phyloP scores from a whole-genome alignment of 2,797 vertebrate genomes.

The Hemitrygon akajei region DNA sequence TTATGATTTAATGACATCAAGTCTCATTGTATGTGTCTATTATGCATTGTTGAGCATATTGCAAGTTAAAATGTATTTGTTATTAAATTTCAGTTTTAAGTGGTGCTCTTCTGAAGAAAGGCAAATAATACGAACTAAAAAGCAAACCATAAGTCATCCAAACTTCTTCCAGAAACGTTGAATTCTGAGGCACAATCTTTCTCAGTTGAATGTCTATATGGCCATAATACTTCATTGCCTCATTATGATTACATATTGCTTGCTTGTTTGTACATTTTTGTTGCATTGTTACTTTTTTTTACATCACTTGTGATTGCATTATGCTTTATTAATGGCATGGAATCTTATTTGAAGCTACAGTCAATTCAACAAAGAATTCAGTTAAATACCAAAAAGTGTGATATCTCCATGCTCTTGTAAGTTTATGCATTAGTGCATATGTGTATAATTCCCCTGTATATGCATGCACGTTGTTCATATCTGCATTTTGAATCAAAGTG shows the following conservation, averaged over 20 bases:
- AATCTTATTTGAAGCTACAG: not conserved
- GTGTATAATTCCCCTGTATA: not conserved
- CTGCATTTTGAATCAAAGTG: not conserved
- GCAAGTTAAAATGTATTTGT: not conserved
- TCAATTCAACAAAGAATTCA: not conserved
- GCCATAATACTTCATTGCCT: not conserved
- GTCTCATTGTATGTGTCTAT: not conserved
- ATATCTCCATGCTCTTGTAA: not conserved
- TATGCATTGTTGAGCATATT: not conserved
- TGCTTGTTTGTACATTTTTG: conserved; percentile 29
- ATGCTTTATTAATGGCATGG: not conserved
- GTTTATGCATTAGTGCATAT: not conserved
- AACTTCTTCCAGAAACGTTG: not conserved
- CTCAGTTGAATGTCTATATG: not conserved
- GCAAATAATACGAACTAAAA: not conserved
- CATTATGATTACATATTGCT: conserved; percentile 1
- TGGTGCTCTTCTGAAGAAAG: not conserved
- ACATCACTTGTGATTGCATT: not conserved
- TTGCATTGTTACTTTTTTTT: not conserved
- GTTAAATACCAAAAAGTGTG: not conserved
- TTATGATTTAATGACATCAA: not conserved
- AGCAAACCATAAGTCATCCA: not conserved
- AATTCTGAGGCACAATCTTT: not conserved
- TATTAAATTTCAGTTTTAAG: conserved; percentile 15
- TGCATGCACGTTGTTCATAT: not conserved